Evolutionary conservation across 2,888 invertebrate genomes (phyloP), one percentile per base, ranked within the genome.

Genomic region (Orchesella flavescens): DNA sequence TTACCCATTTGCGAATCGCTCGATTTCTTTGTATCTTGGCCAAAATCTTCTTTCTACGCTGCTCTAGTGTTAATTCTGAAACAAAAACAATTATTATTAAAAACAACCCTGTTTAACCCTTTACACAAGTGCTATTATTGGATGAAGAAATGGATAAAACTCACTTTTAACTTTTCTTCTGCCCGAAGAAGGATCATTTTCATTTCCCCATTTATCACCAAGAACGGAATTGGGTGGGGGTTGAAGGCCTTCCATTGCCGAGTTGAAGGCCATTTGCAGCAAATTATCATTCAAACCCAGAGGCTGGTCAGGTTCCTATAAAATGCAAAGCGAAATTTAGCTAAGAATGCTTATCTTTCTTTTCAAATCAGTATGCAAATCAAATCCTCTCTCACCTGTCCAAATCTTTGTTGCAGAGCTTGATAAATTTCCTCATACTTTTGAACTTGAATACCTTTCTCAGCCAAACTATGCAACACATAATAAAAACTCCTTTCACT

Each of bases 401-500:
- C 90, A 89, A 91, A 91, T 89, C 91, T 91, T 24, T 90, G 89
- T 84, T 91, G 91, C 23, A 92, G 88, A 46, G 90, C 90, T 88
- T 91, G 91, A 88, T 91, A 91, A 87, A 91, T 89, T 72, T 90
- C 90, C 88, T 91, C 91, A 88, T 91, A 92, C 89, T 91, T 92
- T 78, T 91, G 90, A 83, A 91, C 89, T 87, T 91, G 90, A 88
- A 92, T 91, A 85, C 91, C 91, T 88, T 92, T 91, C 86, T 92
- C 91, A 75, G 89, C 90, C 85, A 92, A 89, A 49, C 90, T 90
- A 82, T 91, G 90, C 84, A 93, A 89, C 76, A 93, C 90, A 83
- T 91, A 90, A 89, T 92, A 93, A 74, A 93, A 90, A 88, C 92
- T 92, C 63, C 92, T 89, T 88, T 93, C 92, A 88, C 92, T 93